Percentiles rank a stretch among this genome's conserved stretches.
phyloP scores from a whole-genome alignment of 2,113 vertebrate genomes.

The Myrmophylax atrothorax region DNA sequence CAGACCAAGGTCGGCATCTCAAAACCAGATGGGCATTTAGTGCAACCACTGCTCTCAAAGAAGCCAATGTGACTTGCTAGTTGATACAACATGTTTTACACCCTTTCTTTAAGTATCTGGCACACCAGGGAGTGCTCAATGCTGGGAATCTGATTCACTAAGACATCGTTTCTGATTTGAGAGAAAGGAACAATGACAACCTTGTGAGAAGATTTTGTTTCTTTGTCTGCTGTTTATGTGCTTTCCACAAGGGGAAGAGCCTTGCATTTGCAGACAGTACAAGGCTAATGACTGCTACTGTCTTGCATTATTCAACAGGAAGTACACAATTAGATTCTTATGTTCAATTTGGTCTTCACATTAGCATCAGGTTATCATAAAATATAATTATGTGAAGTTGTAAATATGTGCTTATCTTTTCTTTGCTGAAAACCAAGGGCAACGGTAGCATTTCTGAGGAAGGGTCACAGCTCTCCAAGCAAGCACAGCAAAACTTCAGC shows the following conservation, averaged over 20 bases:
- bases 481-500: neutral
- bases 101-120: neutral
- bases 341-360: conserved; percentile 41
- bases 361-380: conserved; percentile 63
- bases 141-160: neutral
- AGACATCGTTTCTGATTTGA: neutral
- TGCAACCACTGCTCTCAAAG: neutral
- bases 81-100: neutral
- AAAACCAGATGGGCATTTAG: neutral
- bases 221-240: conserved; percentile 22
- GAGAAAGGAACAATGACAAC: neutral
- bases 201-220: neutral
- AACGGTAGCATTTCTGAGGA: neutral
- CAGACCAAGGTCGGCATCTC: neutral
- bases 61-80: neutral
- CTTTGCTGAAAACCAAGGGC: neutral
- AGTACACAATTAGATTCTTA: conserved; percentile 56
- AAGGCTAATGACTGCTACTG: conserved; percentile 36
- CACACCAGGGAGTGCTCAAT: neutral
- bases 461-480: neutral
- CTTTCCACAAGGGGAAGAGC: conserved; percentile 19
- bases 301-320: conserved; percentile 70
- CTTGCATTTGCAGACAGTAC: neutral
- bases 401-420: conserved; percentile 27
- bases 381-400: conserved; percentile 52